Evolutionary conservation across 2,888 invertebrate genomes (phyloP).

Genomic region (Neoitamus cyanurus): DNA sequence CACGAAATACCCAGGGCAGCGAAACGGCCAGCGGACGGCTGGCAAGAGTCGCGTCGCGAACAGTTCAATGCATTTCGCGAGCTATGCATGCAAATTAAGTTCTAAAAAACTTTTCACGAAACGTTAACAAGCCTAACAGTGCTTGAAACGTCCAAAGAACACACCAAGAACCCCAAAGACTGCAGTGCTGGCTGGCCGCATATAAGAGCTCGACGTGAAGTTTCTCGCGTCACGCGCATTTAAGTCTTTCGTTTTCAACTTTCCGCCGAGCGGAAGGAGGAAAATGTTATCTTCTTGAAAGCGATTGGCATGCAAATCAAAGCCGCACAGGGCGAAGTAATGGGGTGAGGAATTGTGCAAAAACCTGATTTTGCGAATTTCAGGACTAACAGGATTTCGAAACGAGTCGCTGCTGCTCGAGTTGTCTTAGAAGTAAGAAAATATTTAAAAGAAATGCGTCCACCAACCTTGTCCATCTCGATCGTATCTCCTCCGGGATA

Average conservation of each 20-base stretch:
- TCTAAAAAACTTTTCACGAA: slow-evolving; percentile 20
- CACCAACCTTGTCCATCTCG: slow-evolving; percentile 60
- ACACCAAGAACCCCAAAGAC: background rate
- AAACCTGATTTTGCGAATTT: background rate
- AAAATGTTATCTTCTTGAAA: background rate
- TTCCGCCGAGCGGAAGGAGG: background rate
- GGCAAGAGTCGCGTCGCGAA: background rate
- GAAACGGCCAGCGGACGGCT: background rate
- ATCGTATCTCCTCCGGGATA: slow-evolving; percentile 69
- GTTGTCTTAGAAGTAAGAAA: background rate
- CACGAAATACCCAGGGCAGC: background rate
- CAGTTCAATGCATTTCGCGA: slow-evolving; percentile 14
- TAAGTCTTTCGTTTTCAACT: slow-evolving; percentile 50
- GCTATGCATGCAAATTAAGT: slow-evolving; percentile 36
- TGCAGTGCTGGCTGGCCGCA: background rate
- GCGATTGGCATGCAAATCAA: background rate
- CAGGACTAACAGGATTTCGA: slow-evolving; percentile 4
- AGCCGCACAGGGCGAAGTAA: background rate
- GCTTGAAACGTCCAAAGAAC: slow-evolving; percentile 17
- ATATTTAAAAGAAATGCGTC: slow-evolving; percentile 52
- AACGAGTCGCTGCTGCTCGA: background rate
- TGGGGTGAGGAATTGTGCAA: background rate
- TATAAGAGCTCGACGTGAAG: slow-evolving; percentile 21
- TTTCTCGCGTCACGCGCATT: slow-evolving; percentile 49
- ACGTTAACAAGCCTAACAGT: slow-evolving; percentile 29